Evolutionary conservation across 2,113 vertebrate genomes (phyloP), one percentile per base, ranked within the genome.

Genomic region (Ceratotherium simum): DNA sequence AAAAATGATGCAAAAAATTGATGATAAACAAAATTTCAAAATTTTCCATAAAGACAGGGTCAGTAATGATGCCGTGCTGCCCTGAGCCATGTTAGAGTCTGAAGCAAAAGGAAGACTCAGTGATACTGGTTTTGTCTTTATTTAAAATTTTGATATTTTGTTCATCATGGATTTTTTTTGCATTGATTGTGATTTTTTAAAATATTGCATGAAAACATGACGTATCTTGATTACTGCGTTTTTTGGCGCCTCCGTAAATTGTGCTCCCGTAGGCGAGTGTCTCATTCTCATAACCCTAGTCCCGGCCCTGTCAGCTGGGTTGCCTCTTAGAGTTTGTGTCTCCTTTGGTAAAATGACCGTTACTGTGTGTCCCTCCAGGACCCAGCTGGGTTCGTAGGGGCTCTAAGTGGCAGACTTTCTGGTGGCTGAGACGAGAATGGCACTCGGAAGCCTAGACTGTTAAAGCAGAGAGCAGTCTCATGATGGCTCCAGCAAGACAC

Each of bases 101-200:
- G 25, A 94, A 72, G 29, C 46, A 51, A 79, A 81, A 82, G 54
- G n/a, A 39, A 82, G 83, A 36, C 23, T 46, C 18, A 27, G 31
- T 72, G 21, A 39, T 16, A 73, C 14, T 16, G 27, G 64, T 65
- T 25, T 60, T 67, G 65, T 62, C 62, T 80, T 58, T 72, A 89
- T 29, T 91, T 82, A 72, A 56, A 54, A 29, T 48, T 56, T 70
- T 73, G 21, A 21, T 25, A 42, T 72, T 85, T 97, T 90, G 31
- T 78, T 96, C 54, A 60, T 60, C 25, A 4, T 18, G 36, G 51
- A 27, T 29, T 76, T 79, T 42, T 82, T 82, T 72, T 18, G 27
- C 31, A 51, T 73, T 54, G 18, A 88, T 39, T 90, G 85, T 46
- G 21, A 46, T 27, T 69, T 90, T 76, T 33, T 3, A 1, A 90